Evolutionary conservation across 2,797 vertebrate species (phyloP).

Genomic region (Notamacropus eugenii): DNA sequence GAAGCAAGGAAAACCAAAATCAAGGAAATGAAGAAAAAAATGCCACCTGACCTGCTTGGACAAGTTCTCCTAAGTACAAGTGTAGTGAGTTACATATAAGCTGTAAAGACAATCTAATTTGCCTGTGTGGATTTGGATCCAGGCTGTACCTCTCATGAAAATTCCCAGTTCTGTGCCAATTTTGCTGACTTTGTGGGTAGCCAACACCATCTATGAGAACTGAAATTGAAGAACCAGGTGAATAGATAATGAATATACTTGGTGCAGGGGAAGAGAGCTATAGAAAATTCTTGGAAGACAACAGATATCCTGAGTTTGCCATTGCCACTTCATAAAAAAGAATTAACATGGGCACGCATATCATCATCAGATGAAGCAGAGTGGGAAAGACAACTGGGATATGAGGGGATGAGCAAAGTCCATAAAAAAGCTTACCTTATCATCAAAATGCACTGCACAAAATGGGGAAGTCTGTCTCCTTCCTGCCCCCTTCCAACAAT

Average conservation of each 20-base stretch:
- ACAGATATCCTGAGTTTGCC: not conserved
- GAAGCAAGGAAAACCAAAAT: not conserved
- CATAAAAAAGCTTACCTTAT: not conserved
- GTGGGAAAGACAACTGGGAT: not conserved
- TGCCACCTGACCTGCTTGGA: not conserved
- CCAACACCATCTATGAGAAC: not conserved
- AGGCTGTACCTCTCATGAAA: not conserved
- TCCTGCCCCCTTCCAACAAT: too few relatives aligned
- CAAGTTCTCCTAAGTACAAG: not conserved
- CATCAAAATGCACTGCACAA: not conserved
- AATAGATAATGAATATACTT: not conserved
- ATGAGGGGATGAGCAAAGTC: not conserved
- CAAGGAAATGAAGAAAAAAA: not conserved
- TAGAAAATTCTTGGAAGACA: not conserved
- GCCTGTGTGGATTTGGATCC: not conserved
- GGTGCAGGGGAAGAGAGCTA: not conserved
- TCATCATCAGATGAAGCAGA: not conserved
- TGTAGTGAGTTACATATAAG: not conserved
- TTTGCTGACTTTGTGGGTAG: not conserved
- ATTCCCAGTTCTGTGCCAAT: not conserved
- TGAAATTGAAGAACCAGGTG: not conserved
- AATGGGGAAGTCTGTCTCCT: not conserved
- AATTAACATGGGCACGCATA: rapidly evolving
- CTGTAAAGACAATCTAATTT: not conserved
- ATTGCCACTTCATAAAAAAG: not conserved